Percentiles rank a stretch among this genome's conserved stretches.
phyloP scores from a whole-genome alignment of 1,140 invertebrate genomes.

The Halyomorpha halys region DNA sequence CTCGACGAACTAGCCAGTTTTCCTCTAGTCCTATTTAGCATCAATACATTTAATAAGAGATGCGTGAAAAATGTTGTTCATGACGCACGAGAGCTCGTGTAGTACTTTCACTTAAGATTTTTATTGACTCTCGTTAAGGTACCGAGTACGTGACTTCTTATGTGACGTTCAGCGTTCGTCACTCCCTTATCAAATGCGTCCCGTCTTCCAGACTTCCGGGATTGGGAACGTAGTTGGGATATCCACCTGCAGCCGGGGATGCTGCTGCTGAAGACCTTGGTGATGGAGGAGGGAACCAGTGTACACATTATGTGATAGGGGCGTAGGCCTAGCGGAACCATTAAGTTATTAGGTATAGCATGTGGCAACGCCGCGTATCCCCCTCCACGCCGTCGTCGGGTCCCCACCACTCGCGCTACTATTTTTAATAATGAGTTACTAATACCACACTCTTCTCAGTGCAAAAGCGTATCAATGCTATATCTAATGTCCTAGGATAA shows the following conservation, averaged over 20 bases:
- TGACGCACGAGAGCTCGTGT: too few relatives aligned
- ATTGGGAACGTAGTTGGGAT: background rate
- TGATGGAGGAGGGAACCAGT: background rate
- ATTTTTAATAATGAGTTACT: conserved; percentile 11
- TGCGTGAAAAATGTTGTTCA: too few relatives aligned
- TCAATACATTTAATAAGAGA: too few relatives aligned
- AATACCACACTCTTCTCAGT: background rate
- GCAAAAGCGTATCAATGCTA: background rate
- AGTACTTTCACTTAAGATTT: too few relatives aligned
- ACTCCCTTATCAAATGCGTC: too few relatives aligned
- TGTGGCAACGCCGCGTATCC: conserved; percentile 14
- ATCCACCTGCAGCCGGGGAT: conserved; percentile 3
- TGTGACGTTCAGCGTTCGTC: too few relatives aligned
- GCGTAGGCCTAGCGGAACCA: conserved; percentile 16
- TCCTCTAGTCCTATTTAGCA: too few relatives aligned
- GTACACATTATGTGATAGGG: conserved; percentile 17
- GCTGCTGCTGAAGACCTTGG: background rate
- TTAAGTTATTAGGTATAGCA: conserved; percentile 18
- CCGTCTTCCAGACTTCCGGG: too few relatives aligned
- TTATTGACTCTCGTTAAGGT: too few relatives aligned
- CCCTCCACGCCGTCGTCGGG: background rate
- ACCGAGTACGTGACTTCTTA: too few relatives aligned
- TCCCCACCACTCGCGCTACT: background rate
- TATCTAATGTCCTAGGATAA: too few relatives aligned
- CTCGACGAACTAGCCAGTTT: too few relatives aligned